Evolutionary conservation across 2,113 vertebrate species (phyloP).

Genomic region (Pardalotus punctatus): DNA sequence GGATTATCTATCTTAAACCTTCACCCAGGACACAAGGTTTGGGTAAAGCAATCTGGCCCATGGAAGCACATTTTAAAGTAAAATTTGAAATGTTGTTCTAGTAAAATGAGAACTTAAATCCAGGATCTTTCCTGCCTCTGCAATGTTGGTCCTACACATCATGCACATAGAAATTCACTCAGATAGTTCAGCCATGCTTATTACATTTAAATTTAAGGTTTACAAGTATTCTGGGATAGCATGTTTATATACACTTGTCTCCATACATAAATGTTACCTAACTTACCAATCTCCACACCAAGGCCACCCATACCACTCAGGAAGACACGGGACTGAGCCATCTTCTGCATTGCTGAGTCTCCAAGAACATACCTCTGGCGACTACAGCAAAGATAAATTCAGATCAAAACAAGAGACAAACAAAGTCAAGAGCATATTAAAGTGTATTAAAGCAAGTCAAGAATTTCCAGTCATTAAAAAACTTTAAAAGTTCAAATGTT

Average conservation of each 20-base stretch:
- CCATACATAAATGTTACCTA: not conserved
- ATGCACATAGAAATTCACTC: not conserved
- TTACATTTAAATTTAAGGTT: not conserved
- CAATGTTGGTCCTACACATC: not conserved
- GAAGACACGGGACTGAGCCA: conserved; percentile 94
- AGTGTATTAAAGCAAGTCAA: not conserved
- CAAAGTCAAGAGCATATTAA: not conserved
- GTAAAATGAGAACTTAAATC: not conserved
- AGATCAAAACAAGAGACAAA: not conserved
- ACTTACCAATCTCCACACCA: conserved; percentile 93
- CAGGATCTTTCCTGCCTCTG: not conserved
- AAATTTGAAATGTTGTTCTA: not conserved
- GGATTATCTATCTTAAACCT: not conserved
- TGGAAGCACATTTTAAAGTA: not conserved
- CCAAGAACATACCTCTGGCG: conserved; percentile 98
- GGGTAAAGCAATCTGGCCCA: not conserved
- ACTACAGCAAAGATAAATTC: conserved; percentile 70
- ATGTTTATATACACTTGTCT: not conserved
- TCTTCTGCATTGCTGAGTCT: conserved; percentile 97
- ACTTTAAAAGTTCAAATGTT: not conserved
- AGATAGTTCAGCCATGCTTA: not conserved
- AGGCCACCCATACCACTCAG: conserved; percentile 93
- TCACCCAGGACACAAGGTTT: not conserved
- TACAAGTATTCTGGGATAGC: not conserved
- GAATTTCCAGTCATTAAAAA: not conserved